These are phyloP conservation scores for Ennomos quercinarius DNA, from an alignment of 2,888 invertebrate species.

Conservation along the genomic window DNA sequence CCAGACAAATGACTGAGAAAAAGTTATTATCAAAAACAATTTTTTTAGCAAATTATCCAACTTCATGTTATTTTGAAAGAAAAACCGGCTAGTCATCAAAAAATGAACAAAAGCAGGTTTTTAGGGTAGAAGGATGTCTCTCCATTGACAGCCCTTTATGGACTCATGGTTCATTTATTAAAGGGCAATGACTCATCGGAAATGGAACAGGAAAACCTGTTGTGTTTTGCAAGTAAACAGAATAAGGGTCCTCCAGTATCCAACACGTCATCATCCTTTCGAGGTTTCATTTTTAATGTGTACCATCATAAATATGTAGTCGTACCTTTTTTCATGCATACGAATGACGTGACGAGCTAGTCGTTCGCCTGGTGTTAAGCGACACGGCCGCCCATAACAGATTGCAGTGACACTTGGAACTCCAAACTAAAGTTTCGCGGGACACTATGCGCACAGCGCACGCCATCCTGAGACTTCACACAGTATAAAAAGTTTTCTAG, in stretches of 20 bases:
- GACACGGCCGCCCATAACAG: too few species aligned
- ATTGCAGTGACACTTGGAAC: too few species aligned
- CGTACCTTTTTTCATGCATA: too few species aligned
- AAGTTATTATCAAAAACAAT: too few species aligned
- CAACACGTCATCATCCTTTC: conserved; percentile 17
- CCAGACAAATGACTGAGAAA: not conserved
- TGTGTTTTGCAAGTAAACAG: conserved; percentile 36
- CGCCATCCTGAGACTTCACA: too few species aligned
- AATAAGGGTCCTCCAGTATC: conserved; percentile 26
- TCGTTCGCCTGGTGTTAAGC: too few species aligned
- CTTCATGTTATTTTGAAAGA: not conserved
- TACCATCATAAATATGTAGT: conserved; percentile 3
- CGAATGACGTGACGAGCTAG: too few species aligned
- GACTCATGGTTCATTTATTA: conserved; percentile 39
- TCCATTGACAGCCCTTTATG: conserved; percentile 40
- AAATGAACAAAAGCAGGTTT: conserved; percentile 32
- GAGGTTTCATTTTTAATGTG: conserved; percentile 23
- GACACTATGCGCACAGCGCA: too few species aligned
- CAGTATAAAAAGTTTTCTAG: too few species aligned
- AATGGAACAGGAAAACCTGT: conserved; percentile 32
- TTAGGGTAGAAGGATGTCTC: conserved; percentile 29
- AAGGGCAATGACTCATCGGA: conserved; percentile 37
- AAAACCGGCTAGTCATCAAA: conserved; percentile 30
- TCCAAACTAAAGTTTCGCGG: too few species aligned
- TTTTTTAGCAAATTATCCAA: too few species aligned